These are phyloP conservation scores for Monochamus alternatus DNA, from an alignment of 2,888 invertebrate species.

Conservation along the genomic window DNA sequence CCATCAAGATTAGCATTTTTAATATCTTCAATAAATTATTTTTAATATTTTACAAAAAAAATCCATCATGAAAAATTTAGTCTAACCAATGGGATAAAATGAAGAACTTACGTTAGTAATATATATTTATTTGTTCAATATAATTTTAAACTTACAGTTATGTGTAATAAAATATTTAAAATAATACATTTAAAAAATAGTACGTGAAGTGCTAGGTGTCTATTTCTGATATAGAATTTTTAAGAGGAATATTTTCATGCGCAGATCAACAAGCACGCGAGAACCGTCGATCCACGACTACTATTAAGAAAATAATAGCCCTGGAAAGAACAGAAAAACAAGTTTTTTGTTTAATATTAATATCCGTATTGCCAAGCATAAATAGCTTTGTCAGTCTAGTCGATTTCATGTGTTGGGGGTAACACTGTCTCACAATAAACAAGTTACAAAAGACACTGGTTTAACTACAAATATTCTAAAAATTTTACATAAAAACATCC, in stretches of 20 bases:
- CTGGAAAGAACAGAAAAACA: neutral
- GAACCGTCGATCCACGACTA: neutral
- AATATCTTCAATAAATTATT: too few relatives aligned
- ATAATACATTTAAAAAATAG: constrained; percentile 38
- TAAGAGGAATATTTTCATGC: neutral
- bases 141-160: constrained; percentile 37
- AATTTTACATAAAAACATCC: neutral
- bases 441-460: neutral
- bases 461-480: neutral
- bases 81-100: neutral
- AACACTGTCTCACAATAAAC: constrained; percentile 8
- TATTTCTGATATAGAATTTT: constrained; percentile 2
- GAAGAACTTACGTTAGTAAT: constrained; percentile 36
- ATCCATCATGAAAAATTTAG: too few relatives aligned
- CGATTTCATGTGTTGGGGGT: neutral
- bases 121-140: constrained; percentile 45
- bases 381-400: constrained; percentile 31
- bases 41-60: too few relatives aligned
- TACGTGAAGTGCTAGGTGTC: constrained; percentile 36
- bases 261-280: neutral
- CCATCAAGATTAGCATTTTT: too few relatives aligned
- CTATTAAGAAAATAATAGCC: neutral
- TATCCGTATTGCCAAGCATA: constrained; percentile 12
- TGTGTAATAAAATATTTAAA: constrained; percentile 44
- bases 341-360: constrained; percentile 1